Percentiles rank a stretch among this genome's conserved stretches.
Evolutionary conservation across 2,113 vertebrate species (phyloP).

Genomic region (Chitala chitala): DNA sequence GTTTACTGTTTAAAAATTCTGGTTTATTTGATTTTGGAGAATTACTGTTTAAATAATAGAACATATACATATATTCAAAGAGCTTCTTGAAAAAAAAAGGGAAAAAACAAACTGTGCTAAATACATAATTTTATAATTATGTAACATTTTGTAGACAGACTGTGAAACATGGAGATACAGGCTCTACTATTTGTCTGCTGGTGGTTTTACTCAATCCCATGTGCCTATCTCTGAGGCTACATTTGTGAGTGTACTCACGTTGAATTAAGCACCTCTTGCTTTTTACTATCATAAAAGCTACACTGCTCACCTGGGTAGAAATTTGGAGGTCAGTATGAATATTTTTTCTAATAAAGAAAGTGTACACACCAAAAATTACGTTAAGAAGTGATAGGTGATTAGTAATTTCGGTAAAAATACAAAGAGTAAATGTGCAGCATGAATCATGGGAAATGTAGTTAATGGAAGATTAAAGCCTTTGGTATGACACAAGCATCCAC

Average conservation of each 20-base stretch:
- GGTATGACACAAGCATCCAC: too few species aligned
- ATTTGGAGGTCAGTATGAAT: neutral
- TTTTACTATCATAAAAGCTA: neutral
- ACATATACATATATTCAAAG: neutral
- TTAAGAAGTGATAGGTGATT: too few species aligned
- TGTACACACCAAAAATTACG: too few species aligned
- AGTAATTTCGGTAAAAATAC: too few species aligned
- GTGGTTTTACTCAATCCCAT: neutral
- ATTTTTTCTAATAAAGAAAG: too few species aligned
- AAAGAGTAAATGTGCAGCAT: too few species aligned
- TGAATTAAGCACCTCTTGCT: neutral
- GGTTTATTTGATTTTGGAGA: neutral
- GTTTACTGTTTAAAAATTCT: neutral
- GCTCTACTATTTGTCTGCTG: neutral
- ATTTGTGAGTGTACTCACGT: neutral
- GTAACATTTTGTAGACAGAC: neutral
- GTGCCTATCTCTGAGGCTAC: neutral
- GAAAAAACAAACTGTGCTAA: neutral
- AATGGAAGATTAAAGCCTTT: too few species aligned
- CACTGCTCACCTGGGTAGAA: neutral
- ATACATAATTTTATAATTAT: neutral
- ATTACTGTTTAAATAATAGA: neutral
- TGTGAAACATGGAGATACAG: constrained; percentile 1
- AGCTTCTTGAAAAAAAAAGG: neutral
- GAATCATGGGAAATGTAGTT: too few species aligned